Base-by-base conservation (phyloP, 2,888 invertebrate species). In the Lordiphosa andalusiaca region DNA sequence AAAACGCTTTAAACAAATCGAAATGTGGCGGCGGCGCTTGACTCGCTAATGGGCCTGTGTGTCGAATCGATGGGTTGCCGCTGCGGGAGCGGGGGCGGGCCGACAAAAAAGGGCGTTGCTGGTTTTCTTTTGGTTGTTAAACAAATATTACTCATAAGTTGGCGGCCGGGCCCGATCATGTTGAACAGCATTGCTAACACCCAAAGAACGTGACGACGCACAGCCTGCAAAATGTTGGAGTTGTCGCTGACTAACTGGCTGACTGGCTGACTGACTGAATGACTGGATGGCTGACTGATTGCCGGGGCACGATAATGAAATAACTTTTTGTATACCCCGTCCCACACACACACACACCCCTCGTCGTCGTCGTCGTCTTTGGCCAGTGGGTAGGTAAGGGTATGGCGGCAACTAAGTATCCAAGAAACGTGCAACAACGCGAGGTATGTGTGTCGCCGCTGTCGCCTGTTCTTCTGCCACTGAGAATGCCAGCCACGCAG, bases 171-270 rank as follows among this genome's bases (percentile, higher is more conserved):
- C 73, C 69, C 51, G 73, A 61, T 67, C 76, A 80, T 76, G 81
- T 83, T 53, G 50, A 72, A 76, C 76, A 76, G 76, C 84, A 83
- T 83, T 72, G 84, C 84, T 80, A 76, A 76, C 76, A 76, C 76
- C 76, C 70, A 65, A 65, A 80, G 76, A 76, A 76, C 81, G 76
- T 76, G 76, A 83, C 81, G 73, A 82, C 74, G 77, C 61, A 41
- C 74, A 23, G 50, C 53, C 37, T 25, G 30, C 7, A 55, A 53
- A 51, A 35, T 23, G 23, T 6, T 51, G 37, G 37, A 40, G 19
- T 33, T 30, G 38, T 12, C 49, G 38, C 13, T n/a, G 16, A 7
- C 25, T 25, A 7, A 25, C 25, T 25, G 19, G 3, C 6, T 42
- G 44, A 44, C 44, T 30, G 25, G 30, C n/a, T 12, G 19, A 9